These are phyloP conservation scores for Mimas tiliae DNA, from an alignment of 2,888 invertebrate genomes.

Conservation along the genomic window DNA sequence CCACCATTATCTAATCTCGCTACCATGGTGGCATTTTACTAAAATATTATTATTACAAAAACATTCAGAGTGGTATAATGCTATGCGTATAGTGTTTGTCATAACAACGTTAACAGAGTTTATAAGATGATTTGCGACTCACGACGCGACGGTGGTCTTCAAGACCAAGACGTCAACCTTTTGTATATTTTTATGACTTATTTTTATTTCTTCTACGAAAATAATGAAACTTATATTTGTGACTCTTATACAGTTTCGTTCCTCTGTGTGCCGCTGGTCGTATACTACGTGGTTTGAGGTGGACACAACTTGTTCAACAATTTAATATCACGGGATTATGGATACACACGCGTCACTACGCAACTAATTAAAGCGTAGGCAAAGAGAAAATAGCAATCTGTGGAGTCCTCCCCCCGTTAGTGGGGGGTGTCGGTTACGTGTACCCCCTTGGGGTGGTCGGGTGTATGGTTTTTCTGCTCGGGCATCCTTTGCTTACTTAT, in stretches of 20 bases:
- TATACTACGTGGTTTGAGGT: conserved; percentile 34
- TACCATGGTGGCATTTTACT: conserved; percentile 43
- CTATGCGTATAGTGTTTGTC: not conserved
- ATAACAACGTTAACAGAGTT: conserved; percentile 3
- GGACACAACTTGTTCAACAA: conserved; percentile 46
- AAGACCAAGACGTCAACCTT: not conserved
- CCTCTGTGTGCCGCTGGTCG: not conserved
- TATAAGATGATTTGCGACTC: not conserved
- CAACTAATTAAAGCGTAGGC: conserved; percentile 85
- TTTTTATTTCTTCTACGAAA: not conserved
- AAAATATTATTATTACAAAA: conserved; percentile 21
- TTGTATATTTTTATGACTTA: not conserved
- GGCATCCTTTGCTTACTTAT: conserved; percentile 86
- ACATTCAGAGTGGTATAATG: conserved; percentile 31
- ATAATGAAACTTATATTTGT: not conserved
- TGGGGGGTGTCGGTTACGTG: conserved; percentile 85
- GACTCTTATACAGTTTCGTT: not conserved
- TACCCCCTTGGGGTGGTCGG: conserved; percentile 84
- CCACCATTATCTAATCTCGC: conserved; percentile 62
- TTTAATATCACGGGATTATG: conserved; percentile 79
- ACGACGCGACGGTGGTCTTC: not conserved
- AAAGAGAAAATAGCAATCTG: conserved; percentile 85
- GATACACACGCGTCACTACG: conserved; percentile 83
- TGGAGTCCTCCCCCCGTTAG: conserved; percentile 83
- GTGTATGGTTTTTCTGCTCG: conserved; percentile 86